These are phyloP conservation scores for Enteromius anoplus DNA, from an alignment of 2,797 vertebrate species.

Conservation along the genomic window DNA sequence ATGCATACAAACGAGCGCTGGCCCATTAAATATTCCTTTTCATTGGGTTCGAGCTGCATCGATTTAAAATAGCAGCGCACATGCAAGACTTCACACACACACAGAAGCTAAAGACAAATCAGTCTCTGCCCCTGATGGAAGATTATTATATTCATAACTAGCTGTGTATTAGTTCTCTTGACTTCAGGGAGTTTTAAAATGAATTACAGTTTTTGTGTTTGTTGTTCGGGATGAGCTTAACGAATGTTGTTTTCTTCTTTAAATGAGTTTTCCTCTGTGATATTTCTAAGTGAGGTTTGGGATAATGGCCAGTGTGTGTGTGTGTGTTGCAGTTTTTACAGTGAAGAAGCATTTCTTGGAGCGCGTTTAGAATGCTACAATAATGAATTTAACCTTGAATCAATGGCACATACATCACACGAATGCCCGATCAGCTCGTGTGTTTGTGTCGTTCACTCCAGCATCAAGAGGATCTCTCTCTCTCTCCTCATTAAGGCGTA, in stretches of 20 bases:
- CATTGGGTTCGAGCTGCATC: conserved; percentile 75
- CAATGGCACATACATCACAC: conserved; percentile 22
- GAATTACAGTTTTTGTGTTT: conserved; percentile 25
- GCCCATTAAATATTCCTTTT: conserved; percentile 81
- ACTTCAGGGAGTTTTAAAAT: conserved; percentile 27
- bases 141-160: conserved; percentile 30
- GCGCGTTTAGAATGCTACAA: background rate
- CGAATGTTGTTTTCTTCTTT: conserved; percentile 1
- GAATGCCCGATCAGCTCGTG: background rate
- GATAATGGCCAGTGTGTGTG: background rate
- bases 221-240: conserved; percentile 23
- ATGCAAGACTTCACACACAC: conserved; percentile 62
- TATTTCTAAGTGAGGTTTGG: background rate
- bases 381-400: conserved; percentile 48
- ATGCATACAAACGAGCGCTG: conserved; percentile 63
- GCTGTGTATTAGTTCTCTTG: conserved; percentile 14
- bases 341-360: conserved; percentile 1
- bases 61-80: conserved; percentile 71
- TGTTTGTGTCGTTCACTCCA: background rate
- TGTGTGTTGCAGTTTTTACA: background rate
- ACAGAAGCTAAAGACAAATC: conserved; percentile 1
- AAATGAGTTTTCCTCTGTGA: conserved; percentile 19
- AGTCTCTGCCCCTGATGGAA: conserved; percentile 12
- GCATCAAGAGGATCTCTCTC: background rate
- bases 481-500: conserved; percentile 18